Evolutionary conservation across 2,797 vertebrate species (phyloP).

Genomic region (Takifugu ocellatus): DNA sequence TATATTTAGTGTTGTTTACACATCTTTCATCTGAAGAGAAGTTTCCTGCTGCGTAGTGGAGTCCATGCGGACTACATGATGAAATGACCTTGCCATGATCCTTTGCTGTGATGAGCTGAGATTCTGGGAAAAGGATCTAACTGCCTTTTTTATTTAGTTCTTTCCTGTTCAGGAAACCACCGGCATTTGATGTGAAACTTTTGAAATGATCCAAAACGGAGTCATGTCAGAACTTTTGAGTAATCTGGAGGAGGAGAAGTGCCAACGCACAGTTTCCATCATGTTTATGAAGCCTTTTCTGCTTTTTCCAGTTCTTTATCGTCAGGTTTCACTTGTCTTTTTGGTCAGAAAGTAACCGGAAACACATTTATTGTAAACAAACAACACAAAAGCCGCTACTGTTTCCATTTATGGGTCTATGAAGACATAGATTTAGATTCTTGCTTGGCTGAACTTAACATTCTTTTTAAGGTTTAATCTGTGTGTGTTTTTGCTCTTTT

Average conservation of each 20-base stretch:
- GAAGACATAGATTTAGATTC: neutral
- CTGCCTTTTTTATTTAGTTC: neutral
- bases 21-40: constrained; percentile 3
- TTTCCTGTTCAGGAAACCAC: constrained; percentile 3
- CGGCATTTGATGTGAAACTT: neutral
- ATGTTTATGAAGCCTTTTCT: neutral
- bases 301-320: constrained; percentile 13
- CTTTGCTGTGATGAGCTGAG: neutral
- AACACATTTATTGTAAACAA: neutral
- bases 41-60: neutral
- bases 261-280: neutral
- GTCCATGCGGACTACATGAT: neutral
- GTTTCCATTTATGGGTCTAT: no score
- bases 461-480: neutral
- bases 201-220: constrained; percentile 5
- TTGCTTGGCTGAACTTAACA: neutral
- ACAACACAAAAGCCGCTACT: no score
- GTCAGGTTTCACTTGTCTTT: constrained; percentile 43
- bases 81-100: neutral
- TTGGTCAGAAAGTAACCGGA: neutral
- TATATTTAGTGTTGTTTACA: neutral
- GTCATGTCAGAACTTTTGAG: constrained; percentile 7
- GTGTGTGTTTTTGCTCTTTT: neutral
- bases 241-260: neutral
- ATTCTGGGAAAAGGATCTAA: constrained; percentile 14